Evolutionary conservation across 1,140 invertebrate genomes (phyloP).

Genomic region (fruit fly (Drosophila melanogaster)): Release_6_plus_ISO1_MT NT_033779.5:14007501-14008000

Average conservation of each 20-base stretch:
- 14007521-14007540: neutral
- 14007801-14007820: slow-evolving; percentile 49
- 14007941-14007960: slow-evolving; percentile 26
- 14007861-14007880: slow-evolving; percentile 62
- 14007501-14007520: too few relatives aligned
- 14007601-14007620: slow-evolving; percentile 13
- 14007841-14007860: slow-evolving; percentile 59
- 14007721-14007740: slow-evolving; percentile 25
- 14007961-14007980: slow-evolving; percentile 50
- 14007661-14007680: slow-evolving; percentile 36
- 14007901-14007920: slow-evolving; percentile 2
- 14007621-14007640: slow-evolving; percentile 33
- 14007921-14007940: slow-evolving; percentile 31
- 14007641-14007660: slow-evolving; percentile 12
- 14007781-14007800: slow-evolving; percentile 26
- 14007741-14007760: slow-evolving; percentile 62
- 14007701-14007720: slow-evolving; percentile 63
- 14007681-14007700: slow-evolving; percentile 64
- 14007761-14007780: slow-evolving; percentile 22
- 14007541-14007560: neutral
- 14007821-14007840: slow-evolving; percentile 34
- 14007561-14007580: neutral
- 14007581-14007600: slow-evolving; percentile 3
- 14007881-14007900: slow-evolving; percentile 39
- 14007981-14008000: slow-evolving; percentile 33